A percentile compares a stretch with the other conserved stretches of the same genome.
phyloP scores from a whole-genome alignment of 2,797 vertebrate genomes.

The Todus mexicanus region DNA sequence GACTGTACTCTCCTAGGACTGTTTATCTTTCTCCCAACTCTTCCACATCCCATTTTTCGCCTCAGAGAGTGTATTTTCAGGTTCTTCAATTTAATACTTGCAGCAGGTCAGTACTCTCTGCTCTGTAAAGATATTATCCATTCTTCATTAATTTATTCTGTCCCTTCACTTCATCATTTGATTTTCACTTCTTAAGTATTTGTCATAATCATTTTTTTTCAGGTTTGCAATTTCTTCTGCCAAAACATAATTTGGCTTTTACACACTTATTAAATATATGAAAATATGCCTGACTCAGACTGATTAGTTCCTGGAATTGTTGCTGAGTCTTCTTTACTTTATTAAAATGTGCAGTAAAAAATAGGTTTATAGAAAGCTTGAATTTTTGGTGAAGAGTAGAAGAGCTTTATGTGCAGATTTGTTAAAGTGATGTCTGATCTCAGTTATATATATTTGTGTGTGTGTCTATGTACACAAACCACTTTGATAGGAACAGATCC shows the following conservation, averaged over 20 bases:
- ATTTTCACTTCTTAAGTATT: not conserved
- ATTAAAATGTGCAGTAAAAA: not conserved
- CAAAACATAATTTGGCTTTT: not conserved
- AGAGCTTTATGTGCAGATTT: not conserved
- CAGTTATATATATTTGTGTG: accelerated
- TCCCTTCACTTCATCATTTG: not conserved
- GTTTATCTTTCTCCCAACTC: not conserved
- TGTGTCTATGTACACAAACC: too few species aligned
- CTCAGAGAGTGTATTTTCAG: not conserved
- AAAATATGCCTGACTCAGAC: not conserved
- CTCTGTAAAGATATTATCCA: not conserved
- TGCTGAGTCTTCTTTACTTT: not conserved
- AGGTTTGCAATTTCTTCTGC: not conserved
- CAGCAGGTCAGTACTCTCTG: not conserved
- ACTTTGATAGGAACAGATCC: not conserved
- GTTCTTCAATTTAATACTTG: not conserved
- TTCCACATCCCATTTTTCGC: not conserved
- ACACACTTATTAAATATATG: not conserved
- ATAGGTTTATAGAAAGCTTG: not conserved
- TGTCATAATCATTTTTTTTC: not conserved
- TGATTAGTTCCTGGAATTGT: not conserved
- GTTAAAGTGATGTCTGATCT: not conserved
- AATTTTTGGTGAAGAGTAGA: not conserved
- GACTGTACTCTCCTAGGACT: not conserved
- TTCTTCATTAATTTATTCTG: not conserved